Evolutionary conservation across 1,140 invertebrate species (phyloP), one percentile per base, ranked within the genome.

Genomic region (Drosophila oshimai): DNA sequence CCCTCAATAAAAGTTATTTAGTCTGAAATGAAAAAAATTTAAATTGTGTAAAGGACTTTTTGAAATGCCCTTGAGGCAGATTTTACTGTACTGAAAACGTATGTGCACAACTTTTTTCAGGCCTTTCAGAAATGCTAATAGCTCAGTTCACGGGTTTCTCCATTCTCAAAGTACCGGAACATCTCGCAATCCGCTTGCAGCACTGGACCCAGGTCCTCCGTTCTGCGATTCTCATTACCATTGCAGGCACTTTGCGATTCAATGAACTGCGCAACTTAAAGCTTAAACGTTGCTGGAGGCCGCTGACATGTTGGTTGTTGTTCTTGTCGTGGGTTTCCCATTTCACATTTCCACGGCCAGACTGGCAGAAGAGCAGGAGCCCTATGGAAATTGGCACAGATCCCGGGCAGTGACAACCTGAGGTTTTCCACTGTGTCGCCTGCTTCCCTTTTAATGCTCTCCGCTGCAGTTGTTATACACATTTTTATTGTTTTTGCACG

Each of bases 401-500:
- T 46, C 15, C 29, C 33, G 41, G 18, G 31, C 69, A 57, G 36
- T 58, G 60, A 62, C 67, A 76, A 70, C 74, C 79, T 69, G 68
- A 72, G 67, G 69, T 72, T 72, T 62, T 51, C 13, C 65, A 46
- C 51, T 39, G 47, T 6, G 10, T 24, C 33, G 45, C 18, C 18
- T 42, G 44, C 46, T 37, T 37, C 45, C 33, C 37, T 61, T 47
- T 62, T 41, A 72, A 47, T 62, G 55, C 68, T 62, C 17, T 61
- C 28, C 31, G 12, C 55, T 73, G 68, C 68, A 72, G 69, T 72
- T 62, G 47, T 24, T 73, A 33, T 71, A 61, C 41, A 61, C 41
- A 71, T 51, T 73, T 72, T 73, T 73, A 72, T 73, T 73, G 49
- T 62, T 71, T 62, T 72, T 62, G 55, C 69, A 73, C 68, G 68